Percentiles rank a stretch among this genome's conserved stretches.
phyloP scores from a whole-genome alignment of 2,888 invertebrate genomes.

The Ceramica pisi region DNA sequence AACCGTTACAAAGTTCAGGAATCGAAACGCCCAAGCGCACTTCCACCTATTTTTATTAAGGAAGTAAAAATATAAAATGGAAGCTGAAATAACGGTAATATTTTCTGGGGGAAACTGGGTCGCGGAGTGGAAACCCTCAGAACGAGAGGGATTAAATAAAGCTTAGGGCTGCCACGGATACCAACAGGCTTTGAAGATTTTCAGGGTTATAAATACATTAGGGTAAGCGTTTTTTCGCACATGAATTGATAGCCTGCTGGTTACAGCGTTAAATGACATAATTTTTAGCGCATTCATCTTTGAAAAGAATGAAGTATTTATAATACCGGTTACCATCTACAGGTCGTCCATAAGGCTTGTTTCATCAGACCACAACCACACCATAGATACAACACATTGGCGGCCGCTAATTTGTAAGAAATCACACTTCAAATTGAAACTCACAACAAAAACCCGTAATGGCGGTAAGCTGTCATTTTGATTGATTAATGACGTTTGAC shows the following conservation, averaged over 20 bases:
- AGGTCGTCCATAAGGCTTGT: no score
- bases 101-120: slow-evolving; percentile 72
- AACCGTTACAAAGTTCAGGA: slow-evolving; percentile 31
- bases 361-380: no score
- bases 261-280: background rate
- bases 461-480: no score
- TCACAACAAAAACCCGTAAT: no score
- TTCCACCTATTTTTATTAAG: slow-evolving; percentile 55
- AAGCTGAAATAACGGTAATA: slow-evolving; percentile 66
- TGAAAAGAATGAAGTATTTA: background rate
- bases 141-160: slow-evolving; percentile 64
- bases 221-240: slow-evolving; percentile 28
- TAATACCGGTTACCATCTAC: no score
- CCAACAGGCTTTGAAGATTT: slow-evolving; percentile 44
- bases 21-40: slow-evolving; percentile 31
- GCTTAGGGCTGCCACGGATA: slow-evolving; percentile 55
- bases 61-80: slow-evolving; percentile 65
- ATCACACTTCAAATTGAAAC: no score
- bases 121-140: slow-evolving; percentile 63
- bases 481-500: no score
- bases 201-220: slow-evolving; percentile 51
- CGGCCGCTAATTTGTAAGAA: no score
- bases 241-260: slow-evolving; percentile 20
- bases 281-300: background rate
- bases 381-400: no score